phyloP scores from a whole-genome alignment of 2,797 vertebrate genomes.

The Lutra lutra region DNA sequence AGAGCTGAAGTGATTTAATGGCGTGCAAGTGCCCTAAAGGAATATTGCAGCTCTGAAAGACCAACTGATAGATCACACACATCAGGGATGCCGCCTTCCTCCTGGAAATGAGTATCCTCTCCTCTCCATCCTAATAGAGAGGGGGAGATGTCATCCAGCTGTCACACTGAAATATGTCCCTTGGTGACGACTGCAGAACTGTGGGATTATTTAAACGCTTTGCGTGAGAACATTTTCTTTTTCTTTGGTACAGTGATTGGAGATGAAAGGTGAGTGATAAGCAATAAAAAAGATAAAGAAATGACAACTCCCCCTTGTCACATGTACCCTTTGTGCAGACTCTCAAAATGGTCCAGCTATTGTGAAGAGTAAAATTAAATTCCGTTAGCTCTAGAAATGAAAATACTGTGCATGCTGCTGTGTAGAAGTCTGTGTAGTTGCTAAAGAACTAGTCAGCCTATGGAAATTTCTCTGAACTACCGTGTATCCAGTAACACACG shows the following conservation, averaged over 20 bases:
- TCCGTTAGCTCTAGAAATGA: neutral
- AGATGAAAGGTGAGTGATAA: neutral
- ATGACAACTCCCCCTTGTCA: neutral
- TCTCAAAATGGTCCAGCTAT: neutral
- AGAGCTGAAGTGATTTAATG: conserved; percentile 10
- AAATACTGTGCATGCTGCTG: neutral
- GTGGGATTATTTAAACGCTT: conserved; percentile 49
- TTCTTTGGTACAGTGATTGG: neutral
- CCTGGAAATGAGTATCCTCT: neutral
- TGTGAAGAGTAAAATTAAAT: neutral
- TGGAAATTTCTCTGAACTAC: neutral
- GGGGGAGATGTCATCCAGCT: neutral
- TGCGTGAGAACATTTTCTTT: conserved; percentile 22
- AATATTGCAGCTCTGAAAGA: neutral
- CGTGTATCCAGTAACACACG: neutral
- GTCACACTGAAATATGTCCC: conserved; percentile 27
- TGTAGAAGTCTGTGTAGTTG: neutral
- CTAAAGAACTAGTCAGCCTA: neutral
- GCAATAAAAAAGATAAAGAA: conserved; percentile 6
- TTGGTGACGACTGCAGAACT: neutral
- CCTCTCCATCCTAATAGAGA: conserved; percentile 6
- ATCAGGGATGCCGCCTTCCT: neutral
- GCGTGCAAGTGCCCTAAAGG: neutral
- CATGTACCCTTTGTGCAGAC: neutral
- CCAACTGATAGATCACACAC: conserved; percentile 35